Evolutionary conservation across 2,797 vertebrate species (phyloP).

Genomic region (Parotocinclus haroldoi): DNA sequence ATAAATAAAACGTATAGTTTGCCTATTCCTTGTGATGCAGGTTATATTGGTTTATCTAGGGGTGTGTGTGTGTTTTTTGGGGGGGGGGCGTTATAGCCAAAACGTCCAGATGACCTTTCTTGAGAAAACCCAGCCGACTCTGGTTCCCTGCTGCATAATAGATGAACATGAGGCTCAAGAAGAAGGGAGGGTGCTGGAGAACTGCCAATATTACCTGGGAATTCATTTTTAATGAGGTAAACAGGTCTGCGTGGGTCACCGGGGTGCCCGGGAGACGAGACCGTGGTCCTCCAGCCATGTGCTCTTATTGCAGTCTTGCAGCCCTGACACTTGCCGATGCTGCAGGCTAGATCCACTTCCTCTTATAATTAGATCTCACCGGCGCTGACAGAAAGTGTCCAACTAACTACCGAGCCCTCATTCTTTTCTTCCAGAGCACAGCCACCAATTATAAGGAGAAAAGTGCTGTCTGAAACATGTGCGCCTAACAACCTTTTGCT

Average conservation of each 20-base stretch:
- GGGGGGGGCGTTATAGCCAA: not conserved
- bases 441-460: slow-evolving; percentile 65
- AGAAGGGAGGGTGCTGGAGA: slow-evolving; percentile 33
- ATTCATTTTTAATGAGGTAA: slow-evolving; percentile 79
- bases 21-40: too few relatives aligned
- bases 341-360: slow-evolving; percentile 58
- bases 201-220: slow-evolving; percentile 69
- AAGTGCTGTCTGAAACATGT: slow-evolving; percentile 58
- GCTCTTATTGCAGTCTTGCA: slow-evolving; percentile 61
- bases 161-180: slow-evolving; percentile 64
- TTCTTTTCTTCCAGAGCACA: slow-evolving; percentile 59
- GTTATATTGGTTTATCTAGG: too few relatives aligned
- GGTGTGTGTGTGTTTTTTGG: too few relatives aligned
- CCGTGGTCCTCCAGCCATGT: slow-evolving; percentile 46
- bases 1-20: too few relatives aligned
- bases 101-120: slow-evolving; percentile 64
- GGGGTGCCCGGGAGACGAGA: slow-evolving; percentile 52
- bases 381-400: slow-evolving; percentile 67
- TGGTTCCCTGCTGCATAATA: slow-evolving; percentile 66
- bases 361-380: slow-evolving; percentile 73
- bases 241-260: slow-evolving; percentile 74
- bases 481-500: slow-evolving; percentile 58
- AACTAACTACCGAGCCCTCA: slow-evolving; percentile 59
- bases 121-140: slow-evolving; percentile 57
- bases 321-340: slow-evolving; percentile 53